Evolutionary conservation across 2,113 vertebrate genomes (phyloP).

Genomic region (Calidris pygmaea): DNA sequence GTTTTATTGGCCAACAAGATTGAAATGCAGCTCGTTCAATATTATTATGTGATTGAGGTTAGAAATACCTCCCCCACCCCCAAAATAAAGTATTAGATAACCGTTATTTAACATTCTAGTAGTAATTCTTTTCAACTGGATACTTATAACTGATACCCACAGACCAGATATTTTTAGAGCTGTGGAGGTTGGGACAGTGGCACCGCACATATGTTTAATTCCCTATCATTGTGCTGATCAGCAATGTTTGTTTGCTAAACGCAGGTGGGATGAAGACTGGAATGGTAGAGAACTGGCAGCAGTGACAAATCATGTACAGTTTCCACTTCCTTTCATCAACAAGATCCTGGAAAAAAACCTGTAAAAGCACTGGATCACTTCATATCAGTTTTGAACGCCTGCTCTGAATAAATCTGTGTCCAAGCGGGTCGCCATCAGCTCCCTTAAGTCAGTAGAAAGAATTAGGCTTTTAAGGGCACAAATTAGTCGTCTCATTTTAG

Average conservation of each 20-base stretch:
- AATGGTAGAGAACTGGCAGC: background rate
- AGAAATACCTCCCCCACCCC: background rate
- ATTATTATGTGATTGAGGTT: constrained; percentile 30
- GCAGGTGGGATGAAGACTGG: background rate
- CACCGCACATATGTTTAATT: background rate
- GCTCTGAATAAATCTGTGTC: background rate
- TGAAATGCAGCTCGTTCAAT: constrained; percentile 4
- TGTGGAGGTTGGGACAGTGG: background rate
- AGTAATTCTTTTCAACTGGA: background rate
- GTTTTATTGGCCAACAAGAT: constrained; percentile 52
- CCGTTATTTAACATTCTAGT: constrained; percentile 11
- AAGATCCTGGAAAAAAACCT: background rate
- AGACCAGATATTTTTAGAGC: background rate
- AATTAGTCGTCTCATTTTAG: background rate
- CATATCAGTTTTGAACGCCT: background rate
- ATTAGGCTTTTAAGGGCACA: background rate
- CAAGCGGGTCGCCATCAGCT: background rate
- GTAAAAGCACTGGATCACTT: background rate
- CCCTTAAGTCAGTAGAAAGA: background rate
- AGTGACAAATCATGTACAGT: background rate
- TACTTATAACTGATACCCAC: background rate
- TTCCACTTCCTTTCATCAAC: background rate
- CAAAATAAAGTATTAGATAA: constrained; percentile 26
- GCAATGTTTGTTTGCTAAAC: background rate
- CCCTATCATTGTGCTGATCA: background rate